Conservation (phyloP, 2,888 invertebrate genomes). For the Eupithecia inturbata region DNA sequence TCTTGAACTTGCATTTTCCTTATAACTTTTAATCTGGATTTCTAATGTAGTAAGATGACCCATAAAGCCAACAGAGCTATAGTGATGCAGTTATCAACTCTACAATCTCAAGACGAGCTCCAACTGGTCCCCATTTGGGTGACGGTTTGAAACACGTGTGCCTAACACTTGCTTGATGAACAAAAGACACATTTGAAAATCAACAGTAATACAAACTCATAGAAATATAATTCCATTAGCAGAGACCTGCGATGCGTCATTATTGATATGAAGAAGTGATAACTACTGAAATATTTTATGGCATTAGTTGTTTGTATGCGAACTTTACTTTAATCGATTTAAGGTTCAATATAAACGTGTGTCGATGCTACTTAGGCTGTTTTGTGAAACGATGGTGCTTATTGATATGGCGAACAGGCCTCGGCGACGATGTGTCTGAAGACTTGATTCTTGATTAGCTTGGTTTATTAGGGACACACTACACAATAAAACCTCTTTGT, state of each 20-base stretch:
- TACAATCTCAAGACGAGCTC: conserved; percentile 70
- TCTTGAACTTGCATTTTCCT: conserved; percentile 2
- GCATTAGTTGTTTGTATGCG: conserved; percentile 45
- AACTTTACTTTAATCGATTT: conserved; percentile 43
- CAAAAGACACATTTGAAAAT: conserved; percentile 49
- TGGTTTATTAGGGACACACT: conserved; percentile 57
- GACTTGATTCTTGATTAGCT: conserved; percentile 71
- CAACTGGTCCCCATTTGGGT: conserved; percentile 77
- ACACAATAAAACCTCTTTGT: conserved; percentile 28
- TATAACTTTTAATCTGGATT: conserved; percentile 5
- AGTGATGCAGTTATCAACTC: conserved; percentile 71
- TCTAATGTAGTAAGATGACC: conserved; percentile 34
- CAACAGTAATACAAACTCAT: conserved; percentile 37
- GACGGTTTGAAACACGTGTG: conserved; percentile 78
- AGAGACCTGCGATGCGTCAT: conserved; percentile 51
- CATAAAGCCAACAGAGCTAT: conserved; percentile 59
- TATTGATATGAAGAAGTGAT: conserved; percentile 56
- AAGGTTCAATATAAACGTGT: conserved; percentile 47
- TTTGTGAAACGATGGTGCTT: conserved; percentile 50
- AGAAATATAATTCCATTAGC: conserved; percentile 47
- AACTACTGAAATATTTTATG: conserved; percentile 65
- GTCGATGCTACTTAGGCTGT: conserved; percentile 51
- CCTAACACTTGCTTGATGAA: conserved; percentile 63
- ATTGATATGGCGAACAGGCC: conserved; percentile 74
- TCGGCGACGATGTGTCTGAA: conserved; percentile 81